Conservation (phyloP, 2,888 invertebrate species). For the Drosophila sordidula region DNA sequence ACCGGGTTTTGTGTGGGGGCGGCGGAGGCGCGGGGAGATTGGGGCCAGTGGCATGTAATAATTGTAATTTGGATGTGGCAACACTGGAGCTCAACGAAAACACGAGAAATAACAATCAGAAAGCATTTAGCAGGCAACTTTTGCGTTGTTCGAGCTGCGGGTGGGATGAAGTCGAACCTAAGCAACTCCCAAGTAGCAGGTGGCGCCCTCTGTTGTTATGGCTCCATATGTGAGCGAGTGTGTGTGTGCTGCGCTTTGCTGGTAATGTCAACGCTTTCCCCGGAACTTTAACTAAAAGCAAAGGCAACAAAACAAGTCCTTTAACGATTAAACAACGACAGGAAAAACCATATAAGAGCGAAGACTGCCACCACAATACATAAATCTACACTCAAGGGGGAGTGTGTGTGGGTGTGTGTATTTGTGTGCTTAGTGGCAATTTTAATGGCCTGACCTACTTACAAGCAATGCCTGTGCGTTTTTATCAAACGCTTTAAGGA, state of each 20-base stretch:
- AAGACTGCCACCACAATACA: slow-evolving; percentile 32
- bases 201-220: slow-evolving; percentile 61
- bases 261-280: slow-evolving; percentile 56
- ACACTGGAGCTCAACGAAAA: slow-evolving; percentile 47
- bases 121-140: slow-evolving; percentile 82
- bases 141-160: slow-evolving; percentile 44
- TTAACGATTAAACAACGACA: slow-evolving; percentile 76
- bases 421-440: slow-evolving; percentile 49
- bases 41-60: slow-evolving; percentile 62
- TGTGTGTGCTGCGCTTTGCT: slow-evolving; percentile 14
- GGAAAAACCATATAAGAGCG: slow-evolving; percentile 46
- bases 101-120: slow-evolving; percentile 83
- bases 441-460: slow-evolving; percentile 78
- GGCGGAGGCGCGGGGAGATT: neutral
- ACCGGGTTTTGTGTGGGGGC: neutral
- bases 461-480: slow-evolving; percentile 31
- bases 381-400: slow-evolving; percentile 51
- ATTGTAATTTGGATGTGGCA: slow-evolving; percentile 62
- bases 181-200: slow-evolving; percentile 56
- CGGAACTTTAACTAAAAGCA: slow-evolving; percentile 40
- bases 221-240: slow-evolving; percentile 29
- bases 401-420: slow-evolving; percentile 11
- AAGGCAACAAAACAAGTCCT: slow-evolving; percentile 43
- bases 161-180: slow-evolving; percentile 17
- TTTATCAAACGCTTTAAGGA: slow-evolving; percentile 67